These are phyloP conservation scores for Anisognathus igniventris DNA, from an alignment of 2,797 vertebrate genomes.

Conservation along the genomic window DNA sequence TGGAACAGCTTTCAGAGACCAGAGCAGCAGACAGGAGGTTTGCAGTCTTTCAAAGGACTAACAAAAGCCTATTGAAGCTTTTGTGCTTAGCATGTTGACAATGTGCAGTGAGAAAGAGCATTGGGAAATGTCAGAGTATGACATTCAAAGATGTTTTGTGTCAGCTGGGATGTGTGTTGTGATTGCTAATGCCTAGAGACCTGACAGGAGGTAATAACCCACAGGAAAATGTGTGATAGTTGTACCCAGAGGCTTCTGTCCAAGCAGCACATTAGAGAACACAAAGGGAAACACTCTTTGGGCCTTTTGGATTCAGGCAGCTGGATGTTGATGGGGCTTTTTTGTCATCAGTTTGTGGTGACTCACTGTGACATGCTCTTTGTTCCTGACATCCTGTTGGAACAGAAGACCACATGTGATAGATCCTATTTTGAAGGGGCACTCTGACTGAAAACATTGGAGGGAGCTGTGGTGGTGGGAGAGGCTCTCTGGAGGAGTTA, in stretches of 20 bases:
- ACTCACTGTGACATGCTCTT: background rate
- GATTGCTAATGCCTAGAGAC: background rate
- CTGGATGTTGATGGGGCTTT: background rate
- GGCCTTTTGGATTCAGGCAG: background rate
- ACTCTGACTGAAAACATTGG: background rate
- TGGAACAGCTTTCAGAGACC: background rate
- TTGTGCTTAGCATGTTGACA: background rate
- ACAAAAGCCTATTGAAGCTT: background rate
- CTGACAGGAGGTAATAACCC: background rate
- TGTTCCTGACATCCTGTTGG: background rate
- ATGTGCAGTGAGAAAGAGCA: background rate
- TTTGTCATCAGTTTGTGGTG: background rate
- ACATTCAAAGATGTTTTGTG: background rate
- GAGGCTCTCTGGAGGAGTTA: background rate
- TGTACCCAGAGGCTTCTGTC: background rate
- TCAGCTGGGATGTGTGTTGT: background rate
- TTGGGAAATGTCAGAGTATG: background rate
- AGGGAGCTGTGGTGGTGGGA: background rate
- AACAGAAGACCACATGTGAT: fast-evolving
- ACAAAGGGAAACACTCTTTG: background rate
- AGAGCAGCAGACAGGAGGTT: background rate
- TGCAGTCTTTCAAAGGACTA: background rate
- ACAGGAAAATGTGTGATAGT: background rate
- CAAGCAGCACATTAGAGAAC: background rate
- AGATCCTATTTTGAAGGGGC: background rate